A percentile compares a stretch with the other conserved stretches of the same genome.
phyloP scores from a whole-genome alignment of 2,888 invertebrate genomes.

The Limnephilus rhombicus region DNA sequence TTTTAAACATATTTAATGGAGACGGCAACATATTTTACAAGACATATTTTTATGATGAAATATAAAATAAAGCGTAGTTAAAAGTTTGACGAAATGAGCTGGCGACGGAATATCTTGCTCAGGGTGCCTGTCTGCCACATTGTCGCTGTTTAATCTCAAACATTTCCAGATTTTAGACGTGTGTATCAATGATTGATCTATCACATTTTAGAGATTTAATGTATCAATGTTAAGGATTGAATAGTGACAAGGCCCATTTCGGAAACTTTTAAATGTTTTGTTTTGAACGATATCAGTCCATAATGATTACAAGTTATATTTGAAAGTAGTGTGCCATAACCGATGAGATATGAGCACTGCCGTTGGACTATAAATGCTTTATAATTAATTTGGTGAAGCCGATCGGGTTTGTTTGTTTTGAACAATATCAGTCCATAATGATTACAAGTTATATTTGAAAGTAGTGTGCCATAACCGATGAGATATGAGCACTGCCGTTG shows the following conservation, averaged over 20 bases:
- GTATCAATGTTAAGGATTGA: constrained; percentile 27
- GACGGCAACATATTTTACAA: neutral
- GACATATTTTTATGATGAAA: constrained; percentile 20
- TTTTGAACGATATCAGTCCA: constrained; percentile 17
- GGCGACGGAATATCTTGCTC: constrained; percentile 50
- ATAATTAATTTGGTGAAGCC: neutral
- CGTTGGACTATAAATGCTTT: neutral
- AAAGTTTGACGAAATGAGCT: constrained; percentile 50
- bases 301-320: constrained; percentile 6
- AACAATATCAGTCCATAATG: constrained; percentile 24
- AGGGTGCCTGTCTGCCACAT: constrained; percentile 41
- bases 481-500: neutral
- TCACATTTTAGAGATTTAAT: neutral
- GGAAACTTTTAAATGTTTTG: neutral
- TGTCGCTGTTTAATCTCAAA: constrained; percentile 48
- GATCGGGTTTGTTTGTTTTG: neutral
- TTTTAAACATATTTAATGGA: neutral
- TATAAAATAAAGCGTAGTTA: constrained; percentile 20
- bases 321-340: neutral
- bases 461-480: neutral
- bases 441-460: neutral
- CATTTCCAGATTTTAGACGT: neutral
- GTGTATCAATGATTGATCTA: neutral
- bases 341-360: neutral
- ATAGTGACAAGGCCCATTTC: constrained; percentile 36